Evolutionary conservation across 2,888 invertebrate species (phyloP).

Genomic region (Tachina grossa): DNA sequence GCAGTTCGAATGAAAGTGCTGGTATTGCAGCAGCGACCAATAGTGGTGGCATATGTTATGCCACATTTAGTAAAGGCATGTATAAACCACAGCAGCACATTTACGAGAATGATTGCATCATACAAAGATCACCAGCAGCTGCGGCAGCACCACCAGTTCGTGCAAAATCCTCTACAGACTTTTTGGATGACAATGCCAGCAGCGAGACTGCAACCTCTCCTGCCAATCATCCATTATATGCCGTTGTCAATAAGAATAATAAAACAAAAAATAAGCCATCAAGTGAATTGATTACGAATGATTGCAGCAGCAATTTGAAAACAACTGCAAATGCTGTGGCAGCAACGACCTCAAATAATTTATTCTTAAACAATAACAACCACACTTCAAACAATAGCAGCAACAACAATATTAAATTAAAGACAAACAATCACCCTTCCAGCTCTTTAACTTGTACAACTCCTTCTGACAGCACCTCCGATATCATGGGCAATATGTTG

Average conservation of each 20-base stretch:
- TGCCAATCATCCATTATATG: slow-evolving; percentile 80
- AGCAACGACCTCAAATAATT: slow-evolving; percentile 75
- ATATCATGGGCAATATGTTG: slow-evolving; percentile 71
- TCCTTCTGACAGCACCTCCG: slow-evolving; percentile 52
- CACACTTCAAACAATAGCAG: slow-evolving; percentile 71
- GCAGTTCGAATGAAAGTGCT: slow-evolving; percentile 69
- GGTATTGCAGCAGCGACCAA: slow-evolving; percentile 41
- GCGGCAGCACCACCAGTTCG: slow-evolving; percentile 30
- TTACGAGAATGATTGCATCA: slow-evolving; percentile 80
- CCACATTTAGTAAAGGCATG: slow-evolving; percentile 72
- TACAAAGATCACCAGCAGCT: slow-evolving; percentile 73
- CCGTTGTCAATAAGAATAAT: slow-evolving; percentile 82
- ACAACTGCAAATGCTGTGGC: slow-evolving; percentile 38
- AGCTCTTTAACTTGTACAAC: slow-evolving; percentile 50
- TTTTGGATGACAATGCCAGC: slow-evolving; percentile 32
- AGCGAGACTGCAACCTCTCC: slow-evolving; percentile 25
- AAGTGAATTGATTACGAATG: slow-evolving; percentile 65
- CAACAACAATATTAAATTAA: slow-evolving; percentile 73
- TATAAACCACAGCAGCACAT: slow-evolving; percentile 76
- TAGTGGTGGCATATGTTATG: slow-evolving; percentile 66
- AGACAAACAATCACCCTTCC: slow-evolving; percentile 82
- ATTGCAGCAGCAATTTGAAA: slow-evolving; percentile 10
- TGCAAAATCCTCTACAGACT: slow-evolving; percentile 41
- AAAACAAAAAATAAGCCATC: slow-evolving; percentile 82
- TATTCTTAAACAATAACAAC: slow-evolving; percentile 69